These are phyloP conservation scores for Holothuria scabra DNA, from an alignment of 53 echinoderm and acorn worm species.

Conservation along the genomic window DNA sequence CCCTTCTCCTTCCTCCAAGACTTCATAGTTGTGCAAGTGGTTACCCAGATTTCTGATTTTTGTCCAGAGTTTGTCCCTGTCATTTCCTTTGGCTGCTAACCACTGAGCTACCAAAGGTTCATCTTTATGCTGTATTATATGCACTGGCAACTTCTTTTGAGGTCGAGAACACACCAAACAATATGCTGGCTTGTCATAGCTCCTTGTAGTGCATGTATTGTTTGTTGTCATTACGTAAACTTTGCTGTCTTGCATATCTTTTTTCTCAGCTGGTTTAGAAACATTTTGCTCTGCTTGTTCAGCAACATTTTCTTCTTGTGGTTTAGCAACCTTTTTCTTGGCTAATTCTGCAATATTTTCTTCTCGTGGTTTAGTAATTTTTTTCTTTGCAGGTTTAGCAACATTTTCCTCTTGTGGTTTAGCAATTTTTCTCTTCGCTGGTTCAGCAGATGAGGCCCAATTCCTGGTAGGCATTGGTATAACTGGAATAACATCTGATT, in stretches of 20 bases:
- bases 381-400: too few relatives aligned
- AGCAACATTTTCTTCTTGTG: too few relatives aligned
- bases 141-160: constrained; percentile 48
- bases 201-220: neutral
- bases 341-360: too few relatives aligned
- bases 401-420: too few relatives aligned
- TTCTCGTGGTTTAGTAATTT: too few relatives aligned
- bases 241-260: neutral
- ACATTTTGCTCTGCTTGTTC: neutral
- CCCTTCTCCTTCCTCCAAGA: constrained; percentile 65
- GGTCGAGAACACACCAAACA: constrained; percentile 46
- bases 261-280: neutral
- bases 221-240: constrained; percentile 34
- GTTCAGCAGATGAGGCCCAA: too few relatives aligned
- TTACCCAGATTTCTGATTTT: constrained; percentile 61
- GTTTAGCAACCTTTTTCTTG: too few relatives aligned
- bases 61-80: constrained; percentile 46
- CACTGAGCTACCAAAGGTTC: constrained; percentile 38
- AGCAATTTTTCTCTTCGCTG: too few relatives aligned
- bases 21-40: constrained; percentile 62
- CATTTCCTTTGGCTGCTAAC: constrained; percentile 24
- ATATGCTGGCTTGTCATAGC: constrained; percentile 57
- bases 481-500: constrained; percentile 12
- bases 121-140: constrained; percentile 38
- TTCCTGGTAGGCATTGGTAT: neutral